Evolutionary conservation across 1,140 invertebrate species (phyloP).

Genomic region (Drosophila repleta): DNA sequence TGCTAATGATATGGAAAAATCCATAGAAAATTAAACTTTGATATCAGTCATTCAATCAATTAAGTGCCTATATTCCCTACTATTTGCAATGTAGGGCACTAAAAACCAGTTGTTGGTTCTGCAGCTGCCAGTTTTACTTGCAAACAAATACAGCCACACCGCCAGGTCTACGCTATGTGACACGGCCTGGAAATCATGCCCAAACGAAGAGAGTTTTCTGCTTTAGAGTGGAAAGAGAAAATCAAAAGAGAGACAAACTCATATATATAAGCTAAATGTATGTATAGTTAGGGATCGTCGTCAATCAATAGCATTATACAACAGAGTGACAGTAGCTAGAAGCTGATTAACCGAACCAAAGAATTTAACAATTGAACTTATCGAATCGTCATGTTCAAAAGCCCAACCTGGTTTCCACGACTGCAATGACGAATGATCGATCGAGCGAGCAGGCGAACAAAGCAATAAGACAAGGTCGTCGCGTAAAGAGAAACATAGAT

Average conservation of each 20-base stretch:
- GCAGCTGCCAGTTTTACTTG: conserved; percentile 69
- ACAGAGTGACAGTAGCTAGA: conserved; percentile 31
- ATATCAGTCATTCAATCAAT: no score
- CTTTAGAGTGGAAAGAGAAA: conserved; percentile 6
- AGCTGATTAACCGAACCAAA: conserved; percentile 53
- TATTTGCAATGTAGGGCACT: conserved; percentile 39
- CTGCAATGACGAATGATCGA: conserved; percentile 75
- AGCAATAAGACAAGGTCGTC: conserved; percentile 67
- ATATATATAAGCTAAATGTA: background rate
- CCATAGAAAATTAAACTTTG: no score
- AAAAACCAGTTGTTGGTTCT: conserved; percentile 74
- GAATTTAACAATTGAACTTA: conserved; percentile 56
- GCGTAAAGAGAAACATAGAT: conserved; percentile 30
- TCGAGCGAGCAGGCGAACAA: conserved; percentile 32
- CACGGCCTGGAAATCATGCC: conserved; percentile 44
- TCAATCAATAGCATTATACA: conserved; percentile 41
- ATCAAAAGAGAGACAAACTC: conserved; percentile 1
- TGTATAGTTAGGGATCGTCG: conserved; percentile 8
- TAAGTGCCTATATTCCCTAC: conserved; percentile 7
- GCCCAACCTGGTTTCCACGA: conserved; percentile 77
- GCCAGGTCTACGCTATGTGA: conserved; percentile 25
- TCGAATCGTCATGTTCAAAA: conserved; percentile 44
- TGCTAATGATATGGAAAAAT: no score
- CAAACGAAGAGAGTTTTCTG: conserved; percentile 33
- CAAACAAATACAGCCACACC: conserved; percentile 7